Conservation (phyloP, 2,113 vertebrate species). For the Plecotus auritus region DNA sequence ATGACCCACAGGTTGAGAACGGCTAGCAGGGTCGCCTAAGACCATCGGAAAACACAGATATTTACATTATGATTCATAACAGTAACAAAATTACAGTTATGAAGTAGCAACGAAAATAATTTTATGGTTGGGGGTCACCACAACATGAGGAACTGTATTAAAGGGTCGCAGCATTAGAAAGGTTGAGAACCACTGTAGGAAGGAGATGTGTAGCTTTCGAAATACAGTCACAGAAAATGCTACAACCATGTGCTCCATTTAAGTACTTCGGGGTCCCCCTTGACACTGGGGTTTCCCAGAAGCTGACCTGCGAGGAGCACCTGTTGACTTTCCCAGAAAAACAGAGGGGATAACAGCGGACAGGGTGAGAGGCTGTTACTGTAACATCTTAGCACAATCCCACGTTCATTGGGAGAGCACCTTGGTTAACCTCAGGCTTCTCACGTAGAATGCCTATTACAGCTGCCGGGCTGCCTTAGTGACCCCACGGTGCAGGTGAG, state of each 20-base stretch:
- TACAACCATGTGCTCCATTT: neutral
- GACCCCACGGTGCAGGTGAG: neutral
- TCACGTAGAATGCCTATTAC: neutral
- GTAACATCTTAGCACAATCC: neutral
- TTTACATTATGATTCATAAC: too few relatives aligned
- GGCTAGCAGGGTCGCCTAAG: too few relatives aligned
- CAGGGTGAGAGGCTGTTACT: neutral
- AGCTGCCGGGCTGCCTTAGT: accelerated
- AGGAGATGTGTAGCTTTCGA: neutral
- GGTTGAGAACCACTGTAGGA: neutral
- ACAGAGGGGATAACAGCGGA: neutral
- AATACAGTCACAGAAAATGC: neutral
- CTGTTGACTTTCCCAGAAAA: neutral
- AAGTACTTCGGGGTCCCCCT: neutral
- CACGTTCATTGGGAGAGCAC: neutral
- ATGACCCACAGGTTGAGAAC: too few relatives aligned
- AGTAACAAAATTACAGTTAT: too few relatives aligned
- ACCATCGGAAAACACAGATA: too few relatives aligned
- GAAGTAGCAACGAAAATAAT: too few relatives aligned
- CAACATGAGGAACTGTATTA: too few relatives aligned
- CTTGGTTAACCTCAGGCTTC: too few relatives aligned
- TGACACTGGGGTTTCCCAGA: neutral
- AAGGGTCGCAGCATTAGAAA: too few relatives aligned
- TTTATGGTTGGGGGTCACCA: too few relatives aligned
- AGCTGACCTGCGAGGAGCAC: neutral